Percentiles rank a stretch among this genome's conserved stretches.
phyloP scores from a whole-genome alignment of 2,888 invertebrate genomes.

The Euproctis similis region DNA sequence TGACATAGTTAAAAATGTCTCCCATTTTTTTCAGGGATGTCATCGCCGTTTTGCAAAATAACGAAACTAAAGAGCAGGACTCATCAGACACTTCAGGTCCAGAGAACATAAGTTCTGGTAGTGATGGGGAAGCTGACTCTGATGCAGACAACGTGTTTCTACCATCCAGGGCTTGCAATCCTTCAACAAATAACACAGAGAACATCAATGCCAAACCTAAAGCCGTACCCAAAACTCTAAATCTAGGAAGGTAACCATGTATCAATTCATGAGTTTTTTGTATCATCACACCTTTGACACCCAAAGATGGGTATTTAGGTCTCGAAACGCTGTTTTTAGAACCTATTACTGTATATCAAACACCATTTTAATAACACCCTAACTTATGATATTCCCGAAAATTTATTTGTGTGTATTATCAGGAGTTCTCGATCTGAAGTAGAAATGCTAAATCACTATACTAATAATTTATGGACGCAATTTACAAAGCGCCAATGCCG shows the following conservation, averaged over 20 bases:
- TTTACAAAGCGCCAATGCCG: too few relatives aligned
- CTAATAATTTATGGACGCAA: too few relatives aligned
- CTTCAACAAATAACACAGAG: constrained; percentile 35
- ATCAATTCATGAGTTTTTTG: too few relatives aligned
- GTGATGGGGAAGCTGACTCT: constrained; percentile 67
- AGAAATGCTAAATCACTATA: too few relatives aligned
- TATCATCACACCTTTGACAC: too few relatives aligned
- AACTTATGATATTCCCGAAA: too few relatives aligned
- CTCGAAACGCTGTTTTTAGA: too few relatives aligned
- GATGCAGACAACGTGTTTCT: constrained; percentile 70
- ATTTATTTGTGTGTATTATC: too few relatives aligned
- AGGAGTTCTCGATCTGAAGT: too few relatives aligned
- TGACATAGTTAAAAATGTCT: background rate
- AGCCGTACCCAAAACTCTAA: constrained; percentile 61
- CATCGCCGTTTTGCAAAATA: constrained; percentile 81
- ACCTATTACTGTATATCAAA: too few relatives aligned
- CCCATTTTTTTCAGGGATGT: constrained; percentile 73
- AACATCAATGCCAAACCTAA: constrained; percentile 40
- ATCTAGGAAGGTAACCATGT: constrained; percentile 53
- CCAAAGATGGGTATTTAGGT: too few relatives aligned
- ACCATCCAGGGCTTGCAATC: constrained; percentile 56
- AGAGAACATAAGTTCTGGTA: constrained; percentile 75
- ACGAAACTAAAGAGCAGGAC: constrained; percentile 76
- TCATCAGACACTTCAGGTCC: constrained; percentile 79
- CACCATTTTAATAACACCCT: too few relatives aligned